A percentile compares a stretch with the other conserved stretches of the same genome.
phyloP scores from a whole-genome alignment of 2,113 vertebrate genomes.

The Apteryx owenii region DNA sequence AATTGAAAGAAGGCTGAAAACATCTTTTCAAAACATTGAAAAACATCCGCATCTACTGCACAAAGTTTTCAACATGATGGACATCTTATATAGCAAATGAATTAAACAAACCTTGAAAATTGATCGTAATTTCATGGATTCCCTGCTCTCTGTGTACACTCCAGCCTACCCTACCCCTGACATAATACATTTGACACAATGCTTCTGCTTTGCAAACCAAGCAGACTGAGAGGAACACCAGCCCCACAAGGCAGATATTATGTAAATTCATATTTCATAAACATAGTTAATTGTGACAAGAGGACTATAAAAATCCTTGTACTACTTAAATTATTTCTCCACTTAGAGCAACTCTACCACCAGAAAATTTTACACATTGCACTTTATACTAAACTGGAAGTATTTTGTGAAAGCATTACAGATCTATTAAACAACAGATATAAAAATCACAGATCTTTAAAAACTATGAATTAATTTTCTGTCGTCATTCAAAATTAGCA shows the following conservation, averaged over 20 bases:
- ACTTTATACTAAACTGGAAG: neutral
- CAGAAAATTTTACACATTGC: neutral
- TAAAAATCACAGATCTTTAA: constrained; percentile 8
- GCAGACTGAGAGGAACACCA: fast-evolving
- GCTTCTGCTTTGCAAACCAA: fast-evolving
- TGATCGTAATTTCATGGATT: neutral
- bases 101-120: neutral
- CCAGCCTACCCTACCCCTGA: neutral
- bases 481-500: neutral
- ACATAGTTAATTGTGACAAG: constrained; percentile 52
- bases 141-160: neutral
- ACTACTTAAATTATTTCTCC: constrained; percentile 25
- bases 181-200: fast-evolving
- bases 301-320: constrained; percentile 44
- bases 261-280: constrained; percentile 55
- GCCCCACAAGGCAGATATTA: neutral
- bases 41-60: neutral
- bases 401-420: neutral
- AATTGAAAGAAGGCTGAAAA: neutral
- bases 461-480: constrained; percentile 7
- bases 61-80: neutral
- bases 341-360: constrained; percentile 14
- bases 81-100: neutral
- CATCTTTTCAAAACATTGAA: neutral
- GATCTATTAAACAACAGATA: constrained; percentile 9